Base-by-base conservation (phyloP, 2,888 invertebrate species). In the Eupelmus urozonus region DNA sequence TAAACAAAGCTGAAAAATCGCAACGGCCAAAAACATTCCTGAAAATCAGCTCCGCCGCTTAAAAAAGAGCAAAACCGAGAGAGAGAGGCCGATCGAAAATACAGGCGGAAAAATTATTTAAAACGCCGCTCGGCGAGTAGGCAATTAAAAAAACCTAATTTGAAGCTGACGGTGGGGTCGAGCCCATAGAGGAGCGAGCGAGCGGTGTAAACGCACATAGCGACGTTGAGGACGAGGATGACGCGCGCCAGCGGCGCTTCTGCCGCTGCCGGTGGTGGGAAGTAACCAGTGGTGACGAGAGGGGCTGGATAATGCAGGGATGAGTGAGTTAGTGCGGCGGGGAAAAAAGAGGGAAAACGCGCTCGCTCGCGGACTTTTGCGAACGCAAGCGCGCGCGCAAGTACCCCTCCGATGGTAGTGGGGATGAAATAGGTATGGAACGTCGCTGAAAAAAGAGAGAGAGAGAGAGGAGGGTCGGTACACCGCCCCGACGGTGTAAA, bases 301-400 rank as follows among this genome's bases (percentile, higher is more conserved):
- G 82, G 80, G 49, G 65, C 75, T 74, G 78, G 77, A 78, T 80
- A 80, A 82, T 81, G 79, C 80, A 73, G 81, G 83, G 83, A 82
- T 82, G 83, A 82, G 83, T 76, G 82, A 81, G 82, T 81, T 80
- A 81, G 82, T 69, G 80, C 76, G 69, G 78, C 70, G 78, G 70
- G 70, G 74, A 70, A 75, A 74, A 71, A 71, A 71, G 74, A 74
- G 69, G 70, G 74, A 74, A 78, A 78, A 42, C n/a, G 76, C 71
- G 82, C 82, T n/a, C n/a, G n/a, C n/a, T n/a, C n/a, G n/a, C n/a
- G n/a, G n/a, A n/a, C n/a, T n/a, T n/a, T n/a, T n/a, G n/a, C n/a
- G 74, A 74, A 63, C 65, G 74, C 70, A 78, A 78, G 25, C n/a
- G 76, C 71, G 82, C 82, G 42, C 62, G 77, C 2, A 0, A 5